Evolutionary conservation across 2,888 invertebrate genomes (phyloP).

Genomic region (Yponomeuta malinellus): DNA sequence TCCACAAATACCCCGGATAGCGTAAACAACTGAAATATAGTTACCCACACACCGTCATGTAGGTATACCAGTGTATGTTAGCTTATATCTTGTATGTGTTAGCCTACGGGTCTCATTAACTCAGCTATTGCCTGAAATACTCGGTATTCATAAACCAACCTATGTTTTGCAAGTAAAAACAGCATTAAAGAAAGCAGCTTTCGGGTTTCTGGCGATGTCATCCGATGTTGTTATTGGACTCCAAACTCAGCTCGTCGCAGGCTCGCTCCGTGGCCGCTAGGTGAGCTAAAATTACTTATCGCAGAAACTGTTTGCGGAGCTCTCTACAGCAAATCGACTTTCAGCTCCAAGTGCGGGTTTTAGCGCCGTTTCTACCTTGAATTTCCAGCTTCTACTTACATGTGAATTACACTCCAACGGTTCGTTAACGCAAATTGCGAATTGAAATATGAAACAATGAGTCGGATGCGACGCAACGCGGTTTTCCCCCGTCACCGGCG

Average conservation of each 20-base stretch:
- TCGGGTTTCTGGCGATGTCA: not conserved
- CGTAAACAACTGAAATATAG: not conserved
- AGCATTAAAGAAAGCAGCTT: not conserved
- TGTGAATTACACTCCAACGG: not conserved
- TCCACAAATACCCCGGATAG: not conserved
- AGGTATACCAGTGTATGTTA: no score
- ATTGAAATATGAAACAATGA: constrained; percentile 8
- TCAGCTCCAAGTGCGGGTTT: not conserved
- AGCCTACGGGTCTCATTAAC: no score
- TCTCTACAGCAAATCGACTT: constrained; percentile 36
- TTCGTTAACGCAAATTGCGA: constrained; percentile 3
- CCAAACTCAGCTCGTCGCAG: not conserved
- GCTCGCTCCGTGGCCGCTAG: constrained; percentile 7
- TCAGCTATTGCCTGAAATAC: no score
- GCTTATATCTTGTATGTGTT: no score
- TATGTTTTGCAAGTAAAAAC: not conserved
- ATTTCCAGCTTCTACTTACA: not conserved
- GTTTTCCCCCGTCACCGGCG: constrained; percentile 14
- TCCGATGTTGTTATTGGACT: not conserved
- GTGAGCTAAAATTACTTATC: constrained; percentile 43
- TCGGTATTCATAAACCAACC: no score
- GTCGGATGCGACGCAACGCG: not conserved
- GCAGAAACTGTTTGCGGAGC: constrained; percentile 41
- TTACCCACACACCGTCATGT: not conserved
- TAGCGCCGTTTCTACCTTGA: not conserved